phyloP scores from a whole-genome alignment of 1,140 invertebrate species.

The Lordiphosa stackelbergi region DNA sequence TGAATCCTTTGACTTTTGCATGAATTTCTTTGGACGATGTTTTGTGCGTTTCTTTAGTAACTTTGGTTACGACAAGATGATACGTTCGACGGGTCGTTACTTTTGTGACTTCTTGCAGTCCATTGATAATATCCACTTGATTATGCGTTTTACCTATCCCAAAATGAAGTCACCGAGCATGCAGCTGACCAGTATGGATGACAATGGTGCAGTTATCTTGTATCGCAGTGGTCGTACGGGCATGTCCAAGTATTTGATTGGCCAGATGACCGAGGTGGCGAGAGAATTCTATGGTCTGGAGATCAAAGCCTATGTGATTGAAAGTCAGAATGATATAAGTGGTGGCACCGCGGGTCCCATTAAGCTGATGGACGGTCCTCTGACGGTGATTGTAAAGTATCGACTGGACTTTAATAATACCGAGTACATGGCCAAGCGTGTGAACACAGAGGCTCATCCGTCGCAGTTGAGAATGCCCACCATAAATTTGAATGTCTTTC shows the following conservation, averaged over 20 bases:
- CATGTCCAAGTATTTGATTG: conserved; percentile 91
- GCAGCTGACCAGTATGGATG: conserved; percentile 88
- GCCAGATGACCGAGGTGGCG: conserved; percentile 89
- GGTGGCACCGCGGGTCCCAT: conserved; percentile 74
- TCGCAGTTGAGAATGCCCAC: conserved; percentile 79
- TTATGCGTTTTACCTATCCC: conserved; percentile 93
- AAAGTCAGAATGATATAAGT: conserved; percentile 79
- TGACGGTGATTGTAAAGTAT: conserved; percentile 84
- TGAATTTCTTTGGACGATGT: conserved; percentile 91
- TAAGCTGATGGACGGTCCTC: conserved; percentile 76
- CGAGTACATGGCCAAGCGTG: conserved; percentile 81
- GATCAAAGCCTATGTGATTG: conserved; percentile 84
- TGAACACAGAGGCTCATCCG: conserved; percentile 78
- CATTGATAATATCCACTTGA: conserved; percentile 93
- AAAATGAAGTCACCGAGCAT: conserved; percentile 94
- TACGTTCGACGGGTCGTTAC: conserved; percentile 89
- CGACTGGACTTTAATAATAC: conserved; percentile 89
- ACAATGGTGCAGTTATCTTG: conserved; percentile 86
- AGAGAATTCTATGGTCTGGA: conserved; percentile 86
- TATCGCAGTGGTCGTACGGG: conserved; percentile 88
- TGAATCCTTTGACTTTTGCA: conserved; percentile 83
- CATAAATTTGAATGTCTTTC: conserved; percentile 83
- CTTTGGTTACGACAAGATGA: conserved; percentile 89
- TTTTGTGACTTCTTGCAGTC: conserved; percentile 93
- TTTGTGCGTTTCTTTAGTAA: conserved; percentile 92